Evolutionary conservation across 2,888 invertebrate species (phyloP).

Genomic region (Synanthedon myopaeformis): DNA sequence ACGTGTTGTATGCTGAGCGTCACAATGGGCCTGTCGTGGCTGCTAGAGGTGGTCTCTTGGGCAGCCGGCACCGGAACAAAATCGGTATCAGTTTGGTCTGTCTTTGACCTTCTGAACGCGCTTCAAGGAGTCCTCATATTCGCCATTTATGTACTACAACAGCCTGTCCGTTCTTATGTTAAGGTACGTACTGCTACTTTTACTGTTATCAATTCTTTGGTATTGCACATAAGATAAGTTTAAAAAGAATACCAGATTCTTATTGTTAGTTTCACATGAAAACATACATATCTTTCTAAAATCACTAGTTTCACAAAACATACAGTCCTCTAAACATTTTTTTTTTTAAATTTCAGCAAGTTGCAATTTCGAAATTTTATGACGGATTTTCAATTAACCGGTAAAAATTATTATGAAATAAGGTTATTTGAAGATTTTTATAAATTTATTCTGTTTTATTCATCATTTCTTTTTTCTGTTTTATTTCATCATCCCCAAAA

Average conservation of each 20-base stretch:
- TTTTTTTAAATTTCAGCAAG: not conserved
- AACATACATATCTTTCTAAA: no score
- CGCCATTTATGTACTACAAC: constrained; percentile 71
- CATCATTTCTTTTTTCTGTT: no score
- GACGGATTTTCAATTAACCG: no score
- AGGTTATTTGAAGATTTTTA: no score
- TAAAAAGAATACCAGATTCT: no score
- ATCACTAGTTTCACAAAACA: not conserved
- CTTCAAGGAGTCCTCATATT: constrained; percentile 78
- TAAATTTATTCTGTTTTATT: no score
- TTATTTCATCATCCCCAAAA: no score
- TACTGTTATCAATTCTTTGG: no score
- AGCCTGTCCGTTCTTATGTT: constrained; percentile 49
- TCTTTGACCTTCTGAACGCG: constrained; percentile 77
- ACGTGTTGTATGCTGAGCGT: constrained; percentile 72
- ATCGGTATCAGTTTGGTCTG: constrained; percentile 66
- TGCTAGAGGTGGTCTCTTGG: constrained; percentile 78
- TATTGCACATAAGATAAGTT: no score
- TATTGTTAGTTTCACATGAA: no score
- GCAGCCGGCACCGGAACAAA: constrained; percentile 62
- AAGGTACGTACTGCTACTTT: constrained; percentile 24
- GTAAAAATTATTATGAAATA: no score
- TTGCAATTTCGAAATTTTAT: no score
- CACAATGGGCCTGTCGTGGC: constrained; percentile 79
- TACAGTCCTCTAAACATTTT: not conserved